Conservation (phyloP, 2,888 invertebrate genomes). For the Caenorhabditis angaria region DNA sequence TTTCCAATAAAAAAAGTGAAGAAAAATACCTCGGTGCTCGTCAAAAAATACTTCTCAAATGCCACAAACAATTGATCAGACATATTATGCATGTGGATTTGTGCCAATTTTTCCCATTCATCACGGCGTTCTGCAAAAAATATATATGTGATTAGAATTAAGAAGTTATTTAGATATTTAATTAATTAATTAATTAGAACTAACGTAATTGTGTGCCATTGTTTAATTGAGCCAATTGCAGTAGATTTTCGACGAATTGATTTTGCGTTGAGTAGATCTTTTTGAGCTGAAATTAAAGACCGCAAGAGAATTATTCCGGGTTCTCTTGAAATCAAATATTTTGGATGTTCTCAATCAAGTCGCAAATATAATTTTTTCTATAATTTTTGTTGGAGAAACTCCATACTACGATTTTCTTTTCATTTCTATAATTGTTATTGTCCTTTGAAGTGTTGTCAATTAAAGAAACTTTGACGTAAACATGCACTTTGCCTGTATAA, state of each 20-base stretch:
- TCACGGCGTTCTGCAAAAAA: not conserved
- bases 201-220: conserved; percentile 31
- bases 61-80: conserved; percentile 71
- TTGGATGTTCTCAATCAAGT: too few species aligned
- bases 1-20: too few species aligned
- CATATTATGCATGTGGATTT: conserved; percentile 67
- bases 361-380: too few species aligned
- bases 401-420: too few species aligned
- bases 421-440: not conserved
- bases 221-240: conserved; percentile 46
- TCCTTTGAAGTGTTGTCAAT: not conserved
- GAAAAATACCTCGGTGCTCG: conserved; percentile 59
- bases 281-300: conserved; percentile 52
- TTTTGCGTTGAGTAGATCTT: conserved; percentile 61
- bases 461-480: not conserved
- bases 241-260: conserved; percentile 63
- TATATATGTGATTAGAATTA: not conserved
- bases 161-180: not conserved
- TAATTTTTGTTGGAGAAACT: too few species aligned
- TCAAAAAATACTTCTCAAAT: conserved; percentile 71
- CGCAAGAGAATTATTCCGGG: not conserved
- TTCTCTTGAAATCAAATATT: not conserved
- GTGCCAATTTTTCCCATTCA: conserved; percentile 54
- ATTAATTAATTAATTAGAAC: conserved; percentile 6
- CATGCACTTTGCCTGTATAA: conserved; percentile 1